These are phyloP conservation scores for Drosophila sucinea DNA, from an alignment of 1,140 invertebrate genomes.

Conservation along the genomic window DNA sequence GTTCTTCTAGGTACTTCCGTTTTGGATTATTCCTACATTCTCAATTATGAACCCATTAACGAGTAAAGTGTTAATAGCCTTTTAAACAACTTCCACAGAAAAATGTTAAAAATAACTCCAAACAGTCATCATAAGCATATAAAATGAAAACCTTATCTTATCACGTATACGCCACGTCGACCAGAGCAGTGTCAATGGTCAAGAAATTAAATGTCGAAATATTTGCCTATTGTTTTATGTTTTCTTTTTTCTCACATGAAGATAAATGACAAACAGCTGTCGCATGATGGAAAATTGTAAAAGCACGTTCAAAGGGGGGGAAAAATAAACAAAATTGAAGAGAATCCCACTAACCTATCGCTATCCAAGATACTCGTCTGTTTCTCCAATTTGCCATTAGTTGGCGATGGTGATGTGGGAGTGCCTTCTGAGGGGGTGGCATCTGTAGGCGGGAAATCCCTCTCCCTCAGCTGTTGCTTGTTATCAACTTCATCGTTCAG, in stretches of 20 bases:
- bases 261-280: constrained; percentile 45
- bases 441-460: constrained; percentile 25
- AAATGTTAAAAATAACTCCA: constrained; percentile 29
- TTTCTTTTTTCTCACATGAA: neutral
- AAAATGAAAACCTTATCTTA: constrained; percentile 47
- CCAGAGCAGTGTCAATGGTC: too few species aligned
- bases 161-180: constrained; percentile 47
- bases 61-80: neutral
- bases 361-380: constrained; percentile 66
- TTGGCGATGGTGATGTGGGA: constrained; percentile 15
- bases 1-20: neutral
- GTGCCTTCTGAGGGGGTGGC: constrained; percentile 15
- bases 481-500: constrained; percentile 40
- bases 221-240: neutral
- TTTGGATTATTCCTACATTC: neutral
- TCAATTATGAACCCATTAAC: neutral
- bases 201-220: neutral
- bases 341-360: constrained; percentile 62
- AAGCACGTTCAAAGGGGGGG: neutral
- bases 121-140: constrained; percentile 18
- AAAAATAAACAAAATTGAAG: constrained; percentile 16
- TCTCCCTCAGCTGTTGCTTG: constrained; percentile 23
- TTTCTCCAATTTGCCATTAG: constrained; percentile 73
- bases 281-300: constrained; percentile 12
- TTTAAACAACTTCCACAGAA: constrained; percentile 28